Base-by-base conservation (phyloP, 2,888 invertebrate species). In the Pachycephus smyrnensis region DNA sequence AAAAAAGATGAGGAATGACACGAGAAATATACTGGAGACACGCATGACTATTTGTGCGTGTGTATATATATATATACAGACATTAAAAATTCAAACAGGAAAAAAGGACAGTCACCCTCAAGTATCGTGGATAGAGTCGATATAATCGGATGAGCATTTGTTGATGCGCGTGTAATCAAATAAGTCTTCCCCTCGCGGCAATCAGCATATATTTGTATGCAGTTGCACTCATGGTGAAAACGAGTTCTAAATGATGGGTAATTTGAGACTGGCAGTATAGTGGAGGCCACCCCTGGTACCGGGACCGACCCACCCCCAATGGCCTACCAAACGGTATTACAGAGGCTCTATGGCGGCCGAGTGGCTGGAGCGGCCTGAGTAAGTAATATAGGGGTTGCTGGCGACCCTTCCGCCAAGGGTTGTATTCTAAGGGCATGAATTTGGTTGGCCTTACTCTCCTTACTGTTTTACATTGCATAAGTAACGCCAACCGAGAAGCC, bases 161-260 rank as follows among this genome's bases (percentile, higher is more conserved):
- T 78, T 82, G 83, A 82, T 82, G 84, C 83, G 85, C 83, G 81
- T 81, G 86, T 86, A 86, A 87, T 88, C 85, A 86, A 86, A 88
- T 84, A 84, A 86, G 84, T 79, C 82, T 73, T 12, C 74, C 77
- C 79, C 76, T 76, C 79, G 75, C 73, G 78, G 79, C 80, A 85
- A 87, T 88, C 85, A 85, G 81, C 87, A 86, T 87, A 88, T 86
- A 88, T 89, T 88, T 87, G 87, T 88, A 86, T 89, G 86, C 87
- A 86, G 85, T 86, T 86, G 88, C 88, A 88, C 83, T 87, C 86
- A 84, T 86, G 86, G 87, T 86, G 89, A 90, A 88, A 90, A 89
- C 88, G 90, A 90, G 89, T 88, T 90, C 88, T 89, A 90, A 90
- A 90, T 88, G 90, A 89, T 85, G 89, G 90, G 90, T 90, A 90